A percentile compares a stretch with the other conserved stretches of the same genome.
Conservation (phyloP, 2,113 vertebrate species). For the Semnornis frantzii region DNA sequence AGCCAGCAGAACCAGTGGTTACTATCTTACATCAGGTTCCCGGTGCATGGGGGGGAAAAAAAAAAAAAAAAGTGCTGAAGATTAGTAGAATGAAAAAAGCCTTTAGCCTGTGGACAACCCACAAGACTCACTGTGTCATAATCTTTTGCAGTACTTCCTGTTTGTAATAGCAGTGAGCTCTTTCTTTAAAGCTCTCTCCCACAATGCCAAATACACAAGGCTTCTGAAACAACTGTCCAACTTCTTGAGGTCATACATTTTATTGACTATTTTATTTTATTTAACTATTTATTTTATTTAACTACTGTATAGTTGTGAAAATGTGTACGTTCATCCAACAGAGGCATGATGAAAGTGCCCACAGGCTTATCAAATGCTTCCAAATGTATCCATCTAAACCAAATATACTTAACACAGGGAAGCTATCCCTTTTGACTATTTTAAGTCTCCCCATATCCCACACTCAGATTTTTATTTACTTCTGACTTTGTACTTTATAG, state of each 20-base stretch:
- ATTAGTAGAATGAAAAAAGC: background rate
- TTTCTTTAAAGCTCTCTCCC: background rate
- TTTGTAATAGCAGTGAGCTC: background rate
- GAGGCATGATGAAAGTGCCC: background rate
- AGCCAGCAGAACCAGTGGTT: background rate
- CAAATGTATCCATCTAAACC: background rate
- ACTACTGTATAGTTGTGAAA: background rate
- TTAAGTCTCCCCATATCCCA: background rate
- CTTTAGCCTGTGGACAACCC: background rate
- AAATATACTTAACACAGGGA: background rate
- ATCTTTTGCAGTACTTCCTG: background rate
- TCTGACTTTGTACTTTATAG: background rate
- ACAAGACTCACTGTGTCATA: background rate
- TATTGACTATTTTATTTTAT: no score
- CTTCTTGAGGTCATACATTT: background rate
- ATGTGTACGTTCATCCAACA: background rate
- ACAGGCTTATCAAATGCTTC: background rate
- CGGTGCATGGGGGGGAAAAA: background rate
- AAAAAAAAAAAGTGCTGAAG: background rate
- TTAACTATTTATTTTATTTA: no score
- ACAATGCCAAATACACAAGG: background rate
- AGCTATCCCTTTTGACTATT: background rate
- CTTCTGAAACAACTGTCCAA: background rate
- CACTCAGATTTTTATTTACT: background rate
- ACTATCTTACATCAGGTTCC: background rate